A percentile compares a stretch with the other conserved stretches of the same genome.
phyloP scores from a whole-genome alignment of 2,113 vertebrate genomes.

The Campylorhamphus procurvoides region DNA sequence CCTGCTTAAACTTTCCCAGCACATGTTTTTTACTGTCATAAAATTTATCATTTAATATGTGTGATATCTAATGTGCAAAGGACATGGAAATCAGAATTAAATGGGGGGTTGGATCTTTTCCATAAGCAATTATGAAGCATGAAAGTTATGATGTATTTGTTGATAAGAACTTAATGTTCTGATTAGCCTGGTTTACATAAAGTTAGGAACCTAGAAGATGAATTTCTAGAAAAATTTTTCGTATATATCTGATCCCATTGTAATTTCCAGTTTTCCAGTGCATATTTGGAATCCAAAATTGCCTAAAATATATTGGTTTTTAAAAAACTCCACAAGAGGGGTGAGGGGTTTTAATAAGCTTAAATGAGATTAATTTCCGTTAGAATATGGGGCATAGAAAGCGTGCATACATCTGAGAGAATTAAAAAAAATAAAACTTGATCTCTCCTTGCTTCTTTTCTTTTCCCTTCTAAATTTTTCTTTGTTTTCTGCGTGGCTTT shows the following conservation, averaged over 20 bases:
- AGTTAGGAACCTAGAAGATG: neutral
- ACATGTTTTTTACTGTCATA: neutral
- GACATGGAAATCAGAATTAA: neutral
- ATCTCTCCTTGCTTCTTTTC: neutral
- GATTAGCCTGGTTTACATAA: neutral
- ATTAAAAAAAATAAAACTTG: neutral
- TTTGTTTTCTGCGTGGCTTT: neutral
- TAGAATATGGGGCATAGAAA: neutral
- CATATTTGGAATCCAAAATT: neutral
- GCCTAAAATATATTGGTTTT: neutral
- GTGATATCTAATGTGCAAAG: neutral
- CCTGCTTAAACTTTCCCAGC: neutral
- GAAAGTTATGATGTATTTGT: neutral
- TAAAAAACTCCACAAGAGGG: neutral
- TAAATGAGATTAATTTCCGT: neutral
- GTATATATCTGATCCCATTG: neutral
- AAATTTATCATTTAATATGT: neutral
- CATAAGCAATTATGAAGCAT: neutral
- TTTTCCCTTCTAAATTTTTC: neutral
- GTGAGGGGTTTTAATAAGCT: neutral
- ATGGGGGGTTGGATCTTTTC: neutral
- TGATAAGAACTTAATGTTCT: neutral
- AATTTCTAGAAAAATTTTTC: neutral
- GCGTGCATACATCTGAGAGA: neutral
- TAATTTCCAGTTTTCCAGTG: neutral